Evolutionary conservation across 1,140 invertebrate species (phyloP).

Genomic region (Amphibalanus amphitrite): DNA sequence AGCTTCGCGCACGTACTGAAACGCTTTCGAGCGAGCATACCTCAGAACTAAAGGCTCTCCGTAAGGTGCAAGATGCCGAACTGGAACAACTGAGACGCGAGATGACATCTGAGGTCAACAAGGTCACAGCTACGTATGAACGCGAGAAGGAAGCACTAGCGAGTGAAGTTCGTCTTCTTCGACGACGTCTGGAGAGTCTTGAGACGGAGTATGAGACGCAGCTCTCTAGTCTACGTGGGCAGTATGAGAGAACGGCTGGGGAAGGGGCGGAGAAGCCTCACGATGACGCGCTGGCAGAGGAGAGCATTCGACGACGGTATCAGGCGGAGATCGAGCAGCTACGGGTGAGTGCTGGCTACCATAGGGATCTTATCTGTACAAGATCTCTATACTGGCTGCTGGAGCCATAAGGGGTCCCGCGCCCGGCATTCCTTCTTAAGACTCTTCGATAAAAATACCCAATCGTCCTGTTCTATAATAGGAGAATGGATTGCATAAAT

Average conservation of each 20-base stretch:
- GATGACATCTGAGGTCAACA: background rate
- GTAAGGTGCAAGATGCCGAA: background rate
- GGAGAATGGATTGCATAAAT: no score
- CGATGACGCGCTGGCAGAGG: conserved; percentile 32
- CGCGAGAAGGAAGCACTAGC: background rate
- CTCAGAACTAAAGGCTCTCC: background rate
- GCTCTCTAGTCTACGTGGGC: conserved; percentile 14
- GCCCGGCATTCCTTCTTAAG: no score
- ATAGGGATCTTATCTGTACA: no score
- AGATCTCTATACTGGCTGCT: no score
- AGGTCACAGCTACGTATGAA: background rate
- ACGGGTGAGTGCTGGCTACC: conserved; percentile 33
- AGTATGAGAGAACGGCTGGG: conserved; percentile 16
- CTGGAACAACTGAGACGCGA: background rate
- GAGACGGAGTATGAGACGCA: conserved; percentile 44
- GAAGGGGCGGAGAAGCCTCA: conserved; percentile 9
- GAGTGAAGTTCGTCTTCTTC: conserved; percentile 24
- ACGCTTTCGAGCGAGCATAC: background rate
- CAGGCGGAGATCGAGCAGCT: conserved; percentile 72
- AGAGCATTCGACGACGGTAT: conserved; percentile 53
- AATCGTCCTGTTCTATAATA: no score
- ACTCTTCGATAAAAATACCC: no score
- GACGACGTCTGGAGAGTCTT: conserved; percentile 45
- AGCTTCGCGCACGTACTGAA: conserved; percentile 27
- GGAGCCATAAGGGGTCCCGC: no score